phyloP scores from a whole-genome alignment of 2,797 vertebrate genomes.

The Eulemur rubriventer region DNA sequence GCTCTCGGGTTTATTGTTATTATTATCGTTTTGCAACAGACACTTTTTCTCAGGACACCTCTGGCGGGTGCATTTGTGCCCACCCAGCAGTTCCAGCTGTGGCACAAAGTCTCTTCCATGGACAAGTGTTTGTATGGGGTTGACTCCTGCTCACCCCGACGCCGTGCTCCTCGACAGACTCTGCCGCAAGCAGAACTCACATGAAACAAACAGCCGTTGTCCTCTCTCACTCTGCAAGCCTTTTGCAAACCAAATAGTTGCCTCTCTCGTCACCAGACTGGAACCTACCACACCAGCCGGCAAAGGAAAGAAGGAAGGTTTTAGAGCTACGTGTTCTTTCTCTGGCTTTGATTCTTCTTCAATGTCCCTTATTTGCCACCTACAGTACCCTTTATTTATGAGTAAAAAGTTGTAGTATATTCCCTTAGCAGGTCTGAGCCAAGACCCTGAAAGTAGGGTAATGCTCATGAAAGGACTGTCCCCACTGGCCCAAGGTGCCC shows the following conservation, averaged over 20 bases:
- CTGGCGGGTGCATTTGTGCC: slow-evolving; percentile 48
- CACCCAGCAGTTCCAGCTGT: slow-evolving; percentile 31
- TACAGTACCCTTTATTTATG: slow-evolving; percentile 64
- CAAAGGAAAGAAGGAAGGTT: not conserved
- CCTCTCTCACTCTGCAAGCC: not conserved
- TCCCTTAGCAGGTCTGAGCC: not conserved
- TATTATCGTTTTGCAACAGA: slow-evolving; percentile 79
- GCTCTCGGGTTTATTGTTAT: slow-evolving; percentile 64
- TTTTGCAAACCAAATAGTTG: slow-evolving; percentile 56
- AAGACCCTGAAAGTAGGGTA: not conserved
- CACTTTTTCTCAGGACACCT: slow-evolving; percentile 85
- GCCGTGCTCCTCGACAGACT: not conserved
- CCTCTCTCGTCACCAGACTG: slow-evolving; percentile 51
- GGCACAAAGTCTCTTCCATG: slow-evolving; percentile 31
- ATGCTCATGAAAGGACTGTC: not conserved
- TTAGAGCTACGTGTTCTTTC: not conserved
- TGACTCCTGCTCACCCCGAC: not conserved
- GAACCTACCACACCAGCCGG: not conserved
- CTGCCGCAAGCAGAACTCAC: slow-evolving; percentile 4
- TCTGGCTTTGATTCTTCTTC: slow-evolving; percentile 34
- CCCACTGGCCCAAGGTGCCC: not conserved
- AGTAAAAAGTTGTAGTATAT: not conserved
- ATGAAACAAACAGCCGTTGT: not conserved
- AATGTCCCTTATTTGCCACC: not conserved
- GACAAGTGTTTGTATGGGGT: fast-evolving